A percentile compares a stretch with the other conserved stretches of the same genome.
Evolutionary conservation across 2,113 vertebrate species (phyloP).

Genomic region (Euleptes europaea): DNA sequence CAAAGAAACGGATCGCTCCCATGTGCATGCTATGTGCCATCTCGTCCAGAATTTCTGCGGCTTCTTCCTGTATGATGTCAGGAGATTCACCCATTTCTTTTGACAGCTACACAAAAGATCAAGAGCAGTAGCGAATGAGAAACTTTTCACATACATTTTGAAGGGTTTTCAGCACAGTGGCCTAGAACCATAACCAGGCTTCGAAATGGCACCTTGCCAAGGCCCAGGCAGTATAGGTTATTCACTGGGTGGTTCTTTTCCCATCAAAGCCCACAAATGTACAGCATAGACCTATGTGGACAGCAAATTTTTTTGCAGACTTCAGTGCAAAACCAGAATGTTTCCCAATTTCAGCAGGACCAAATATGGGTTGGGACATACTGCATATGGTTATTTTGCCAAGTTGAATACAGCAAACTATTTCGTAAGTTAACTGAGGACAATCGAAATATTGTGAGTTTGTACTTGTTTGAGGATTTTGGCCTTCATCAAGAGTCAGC

Average conservation of each 20-base stretch:
- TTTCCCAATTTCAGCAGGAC: too few relatives aligned
- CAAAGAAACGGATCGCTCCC: conserved; percentile 89
- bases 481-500: not conserved
- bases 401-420: not conserved
- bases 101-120: conserved; percentile 79
- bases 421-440: not conserved
- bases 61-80: conserved; percentile 84
- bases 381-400: not conserved
- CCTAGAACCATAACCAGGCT: not conserved
- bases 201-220: not conserved
- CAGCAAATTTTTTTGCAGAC: too few relatives aligned
- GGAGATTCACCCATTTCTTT: conserved; percentile 77
- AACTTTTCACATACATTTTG: not conserved
- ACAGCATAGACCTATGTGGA: not conserved
- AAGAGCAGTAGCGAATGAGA: not conserved
- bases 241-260: not conserved
- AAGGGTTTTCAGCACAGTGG: not conserved
- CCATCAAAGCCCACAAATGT: not conserved
- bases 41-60: conserved; percentile 89
- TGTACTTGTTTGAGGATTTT: not conserved
- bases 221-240: not conserved
- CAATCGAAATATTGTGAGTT: not conserved
- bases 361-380: too few relatives aligned
- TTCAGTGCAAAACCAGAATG: too few relatives aligned
- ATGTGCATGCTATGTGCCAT: conserved; percentile 92